Conservation (phyloP, 2,888 invertebrate genomes). For the Metopia argyrocephala region DNA sequence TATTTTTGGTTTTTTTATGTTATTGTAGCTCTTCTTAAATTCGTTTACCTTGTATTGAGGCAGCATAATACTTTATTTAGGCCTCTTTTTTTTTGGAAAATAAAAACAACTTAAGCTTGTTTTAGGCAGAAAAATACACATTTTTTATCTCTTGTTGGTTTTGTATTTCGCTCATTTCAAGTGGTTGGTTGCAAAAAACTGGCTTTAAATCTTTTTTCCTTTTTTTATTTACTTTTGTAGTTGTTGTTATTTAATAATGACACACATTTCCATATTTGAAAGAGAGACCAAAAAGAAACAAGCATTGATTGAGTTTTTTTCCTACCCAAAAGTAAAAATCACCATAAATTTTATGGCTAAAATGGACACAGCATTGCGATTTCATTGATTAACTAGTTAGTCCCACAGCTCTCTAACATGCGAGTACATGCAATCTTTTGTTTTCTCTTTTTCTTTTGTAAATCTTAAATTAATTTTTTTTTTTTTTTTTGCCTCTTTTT, state of each 20-base stretch:
- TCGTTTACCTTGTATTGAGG: background rate
- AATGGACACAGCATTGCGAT: constrained; percentile 24
- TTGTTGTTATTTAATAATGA: constrained; percentile 33
- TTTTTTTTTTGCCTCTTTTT: constrained; percentile 28
- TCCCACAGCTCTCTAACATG: no score
- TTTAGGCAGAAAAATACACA: constrained; percentile 17
- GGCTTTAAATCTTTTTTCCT: constrained; percentile 40
- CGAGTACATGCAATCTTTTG: constrained; percentile 47
- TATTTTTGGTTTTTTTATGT: no score
- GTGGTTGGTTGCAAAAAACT: constrained; percentile 33
- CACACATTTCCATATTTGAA: constrained; percentile 57
- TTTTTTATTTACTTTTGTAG: background rate
- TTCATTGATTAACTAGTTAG: constrained; percentile 20
- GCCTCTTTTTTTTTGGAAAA: background rate
- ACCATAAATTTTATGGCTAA: background rate
- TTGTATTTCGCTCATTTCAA: constrained; percentile 12
- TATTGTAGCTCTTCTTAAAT: background rate
- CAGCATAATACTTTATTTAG: background rate
- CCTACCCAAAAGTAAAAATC: background rate
- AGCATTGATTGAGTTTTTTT: constrained; percentile 7
- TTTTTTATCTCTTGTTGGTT: constrained; percentile 9
- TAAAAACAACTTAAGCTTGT: constrained; percentile 1
- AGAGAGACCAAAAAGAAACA: constrained; percentile 3
- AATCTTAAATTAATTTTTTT: background rate
- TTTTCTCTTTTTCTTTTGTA: background rate